Base-by-base conservation (phyloP, 2,888 invertebrate genomes). In the Parochlus steinenii region DNA sequence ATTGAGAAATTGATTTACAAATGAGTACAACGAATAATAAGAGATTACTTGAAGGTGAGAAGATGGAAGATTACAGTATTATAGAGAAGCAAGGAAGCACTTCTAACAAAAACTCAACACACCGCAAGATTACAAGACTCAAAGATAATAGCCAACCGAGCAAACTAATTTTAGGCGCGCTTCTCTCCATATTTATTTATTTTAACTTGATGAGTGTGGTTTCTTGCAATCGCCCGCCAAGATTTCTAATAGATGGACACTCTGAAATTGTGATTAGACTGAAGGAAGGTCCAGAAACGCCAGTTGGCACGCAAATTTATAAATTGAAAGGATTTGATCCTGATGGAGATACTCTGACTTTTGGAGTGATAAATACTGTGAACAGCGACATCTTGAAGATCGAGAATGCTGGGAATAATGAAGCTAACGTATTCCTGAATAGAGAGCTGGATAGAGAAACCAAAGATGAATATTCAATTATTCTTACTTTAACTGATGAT, bases 361-460 rank as follows among this genome's bases (percentile, higher is more conserved):
- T 90, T 57, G 87, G 86, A 34, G 71, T 87, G 41, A 68, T 75
- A 50, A 74, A 80, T 44, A 77, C 82, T 46, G 67, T 74, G 31
- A 82, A 79, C 48, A 79, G 80, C 58, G 80, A 85, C 56, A 72
- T 89, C 44, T 72, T 90, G 53, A 69, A 76, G 54, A 74, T 90
- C 48, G 81, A 86, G 64, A 81, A 75, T 60, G 69, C 72, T 48
- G 76, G 76, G 47, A 64, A 71, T 47, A 80, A 74, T 55, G 82
- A 86, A 67, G 89, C 89, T 46, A 75, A 85, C 58, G 69, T 90
- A 50, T 85, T 78, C 61, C 69, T 90, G 55, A 76, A 79, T 60
- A 83, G 81, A 64, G 77, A 83, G 62, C 69, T 90, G 50, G 90
- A 90, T 64, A 69, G 89, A 61, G 90, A 90, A 71, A 65, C 71